Percentiles rank a stretch among this genome's conserved stretches.
These are phyloP conservation scores for Nyctalus aviator DNA, from an alignment of 2,797 vertebrate species.

Conservation along the genomic window DNA sequence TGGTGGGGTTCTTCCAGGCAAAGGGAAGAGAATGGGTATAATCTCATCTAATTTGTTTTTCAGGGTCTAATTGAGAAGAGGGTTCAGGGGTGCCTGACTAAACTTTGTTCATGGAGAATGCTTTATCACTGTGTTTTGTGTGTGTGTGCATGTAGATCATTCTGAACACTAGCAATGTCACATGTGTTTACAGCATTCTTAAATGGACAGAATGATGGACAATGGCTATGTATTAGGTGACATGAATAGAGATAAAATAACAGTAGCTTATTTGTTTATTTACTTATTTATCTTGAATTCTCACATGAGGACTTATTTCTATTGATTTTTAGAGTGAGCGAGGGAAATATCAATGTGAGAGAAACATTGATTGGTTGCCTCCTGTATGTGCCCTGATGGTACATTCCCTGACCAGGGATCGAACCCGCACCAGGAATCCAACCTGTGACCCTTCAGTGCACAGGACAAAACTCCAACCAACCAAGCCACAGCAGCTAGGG, in stretches of 20 bases:
- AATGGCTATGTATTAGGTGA: background rate
- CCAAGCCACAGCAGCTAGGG: background rate
- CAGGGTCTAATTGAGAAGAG: background rate
- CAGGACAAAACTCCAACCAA: background rate
- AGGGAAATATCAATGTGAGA: background rate
- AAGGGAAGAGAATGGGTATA: background rate
- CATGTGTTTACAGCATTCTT: background rate
- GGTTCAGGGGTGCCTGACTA: background rate
- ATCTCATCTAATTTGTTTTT: background rate
- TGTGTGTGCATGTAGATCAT: background rate
- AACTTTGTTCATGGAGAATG: background rate
- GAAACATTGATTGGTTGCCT: background rate
- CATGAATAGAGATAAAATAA: constrained; percentile 39
- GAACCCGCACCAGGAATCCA: background rate
- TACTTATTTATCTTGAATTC: background rate
- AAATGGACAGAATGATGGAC: background rate
- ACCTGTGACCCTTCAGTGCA: background rate
- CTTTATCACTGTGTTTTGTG: background rate
- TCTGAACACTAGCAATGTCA: background rate
- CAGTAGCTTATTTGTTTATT: background rate
- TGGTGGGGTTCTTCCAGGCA: background rate
- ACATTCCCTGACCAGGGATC: background rate
- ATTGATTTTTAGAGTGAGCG: background rate
- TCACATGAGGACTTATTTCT: background rate
- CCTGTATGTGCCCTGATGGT: background rate